Evolutionary conservation across 2,888 invertebrate genomes (phyloP).

Genomic region (Dicycla oo): DNA sequence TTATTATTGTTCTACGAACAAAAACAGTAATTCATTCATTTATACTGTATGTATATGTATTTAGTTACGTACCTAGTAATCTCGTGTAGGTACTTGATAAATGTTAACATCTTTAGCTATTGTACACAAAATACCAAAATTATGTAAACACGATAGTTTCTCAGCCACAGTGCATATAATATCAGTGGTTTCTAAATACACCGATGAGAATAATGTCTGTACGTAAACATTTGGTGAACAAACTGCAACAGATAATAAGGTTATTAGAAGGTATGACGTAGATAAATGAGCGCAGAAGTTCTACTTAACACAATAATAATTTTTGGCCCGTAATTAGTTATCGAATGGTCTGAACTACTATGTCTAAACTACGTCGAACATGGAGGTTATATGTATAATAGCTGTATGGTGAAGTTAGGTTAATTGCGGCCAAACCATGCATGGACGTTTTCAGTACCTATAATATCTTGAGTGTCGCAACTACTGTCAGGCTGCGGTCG

Average conservation of each 20-base stretch:
- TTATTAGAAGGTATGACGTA: neutral
- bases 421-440: neutral
- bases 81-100: neutral
- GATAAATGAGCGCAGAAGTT: conserved; percentile 23
- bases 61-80: neutral
- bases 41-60: neutral
- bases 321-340: neutral
- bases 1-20: neutral
- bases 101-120: conserved; percentile 16
- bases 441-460: neutral
- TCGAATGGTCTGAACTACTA: neutral
- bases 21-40: neutral
- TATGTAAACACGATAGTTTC: conserved; percentile 12
- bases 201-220: conserved; percentile 29
- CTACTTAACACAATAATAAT: neutral
- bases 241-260: conserved; percentile 47
- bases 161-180: conserved; percentile 4
- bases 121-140: conserved; percentile 16
- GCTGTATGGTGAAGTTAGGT: neutral
- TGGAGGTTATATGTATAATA: neutral
- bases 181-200: conserved; percentile 20
- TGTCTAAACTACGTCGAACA: neutral
- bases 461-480: too few relatives aligned
- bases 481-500: too few relatives aligned
- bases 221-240: conserved; percentile 37